Evolutionary conservation across 1,140 invertebrate genomes (phyloP), one percentile per base, ranked within the genome.

Genomic region (Periplaneta americana): DNA sequence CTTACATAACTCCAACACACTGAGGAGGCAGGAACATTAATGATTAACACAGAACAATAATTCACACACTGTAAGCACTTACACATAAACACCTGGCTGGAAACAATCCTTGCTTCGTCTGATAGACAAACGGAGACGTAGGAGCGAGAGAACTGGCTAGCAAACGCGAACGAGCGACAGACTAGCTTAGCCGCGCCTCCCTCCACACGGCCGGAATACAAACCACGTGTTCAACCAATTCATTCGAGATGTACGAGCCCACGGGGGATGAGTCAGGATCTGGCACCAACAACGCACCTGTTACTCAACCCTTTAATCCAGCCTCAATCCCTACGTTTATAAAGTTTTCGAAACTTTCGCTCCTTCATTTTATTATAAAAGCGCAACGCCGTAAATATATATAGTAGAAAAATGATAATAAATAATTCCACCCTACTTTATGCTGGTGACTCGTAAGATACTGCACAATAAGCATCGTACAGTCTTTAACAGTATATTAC

Each of bases 151-250:
- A n/a, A n/a, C n/a, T n/a, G n/a, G n/a, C 13, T 22, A 22, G 39
- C 75, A 75, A 32, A 33, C 34, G 75, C 22, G 18, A 34, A 32
- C 75, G 6, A 34, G 75, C 75, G 32, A 34, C 75, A 75, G 75
- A 15, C 75, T 15, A 34, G 75, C 75, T 32, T 31, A 33, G 13
- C 32, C 75, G 75, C 75, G 75, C 75, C 75, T 76, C 75, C 75
- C 75, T 76, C 75, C 35, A 78, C 33, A 78, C 33, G 37, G 76
- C 76, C 76, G 28, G 34, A 78, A 78, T 36, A 36, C 76, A 34
- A 78, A 78, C 76, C 76, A 78, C 76, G 76, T 78, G 76, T 36
- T 78, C 34, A 36, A 34, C 76, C 76, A 78, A 78, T 28, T 78
- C 34, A 22, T 17, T 78, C 34, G 15, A n/a, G n/a, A n/a, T n/a